Evolutionary conservation across 2,888 invertebrate genomes (phyloP).

Genomic region (Tipula lateralis): DNA sequence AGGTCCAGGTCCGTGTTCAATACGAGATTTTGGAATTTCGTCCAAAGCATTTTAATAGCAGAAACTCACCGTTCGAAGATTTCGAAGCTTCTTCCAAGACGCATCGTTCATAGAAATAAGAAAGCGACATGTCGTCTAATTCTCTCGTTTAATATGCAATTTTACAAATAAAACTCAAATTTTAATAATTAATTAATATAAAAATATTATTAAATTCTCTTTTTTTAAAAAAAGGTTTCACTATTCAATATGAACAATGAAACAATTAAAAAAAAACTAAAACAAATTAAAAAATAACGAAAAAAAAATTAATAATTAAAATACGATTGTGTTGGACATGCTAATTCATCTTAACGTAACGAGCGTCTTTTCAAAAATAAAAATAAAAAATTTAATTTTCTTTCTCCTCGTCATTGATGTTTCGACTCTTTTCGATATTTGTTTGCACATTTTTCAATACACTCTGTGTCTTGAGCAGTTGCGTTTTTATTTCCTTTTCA

Average conservation of each 20-base stretch:
- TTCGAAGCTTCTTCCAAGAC: too few species aligned
- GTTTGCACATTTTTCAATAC: conserved; percentile 70
- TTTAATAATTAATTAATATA: not conserved
- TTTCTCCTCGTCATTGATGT: not conserved
- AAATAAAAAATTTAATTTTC: not conserved
- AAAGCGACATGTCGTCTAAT: too few species aligned
- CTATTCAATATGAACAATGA: not conserved
- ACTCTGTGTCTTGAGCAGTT: conserved; percentile 73
- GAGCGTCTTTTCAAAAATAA: not conserved
- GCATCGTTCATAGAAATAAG: too few species aligned
- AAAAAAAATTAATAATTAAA: not conserved
- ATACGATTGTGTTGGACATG: not conserved
- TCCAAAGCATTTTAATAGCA: too few species aligned
- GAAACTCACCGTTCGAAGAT: too few species aligned
- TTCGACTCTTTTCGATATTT: conserved; percentile 57
- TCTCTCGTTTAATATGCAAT: too few species aligned
- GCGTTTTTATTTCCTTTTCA: conserved; percentile 76
- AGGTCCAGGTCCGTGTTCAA: too few species aligned
- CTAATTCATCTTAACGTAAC: not conserved
- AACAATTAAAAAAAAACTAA: not conserved
- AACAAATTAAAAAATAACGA: conserved; percentile 1
- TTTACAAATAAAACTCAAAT: not conserved
- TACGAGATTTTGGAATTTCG: too few species aligned
- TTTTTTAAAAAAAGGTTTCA: not conserved
- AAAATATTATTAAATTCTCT: not conserved